Evolutionary conservation across 2,888 invertebrate genomes (phyloP), one percentile per base, ranked within the genome.

Genomic region (Eupithecia insigniata): DNA sequence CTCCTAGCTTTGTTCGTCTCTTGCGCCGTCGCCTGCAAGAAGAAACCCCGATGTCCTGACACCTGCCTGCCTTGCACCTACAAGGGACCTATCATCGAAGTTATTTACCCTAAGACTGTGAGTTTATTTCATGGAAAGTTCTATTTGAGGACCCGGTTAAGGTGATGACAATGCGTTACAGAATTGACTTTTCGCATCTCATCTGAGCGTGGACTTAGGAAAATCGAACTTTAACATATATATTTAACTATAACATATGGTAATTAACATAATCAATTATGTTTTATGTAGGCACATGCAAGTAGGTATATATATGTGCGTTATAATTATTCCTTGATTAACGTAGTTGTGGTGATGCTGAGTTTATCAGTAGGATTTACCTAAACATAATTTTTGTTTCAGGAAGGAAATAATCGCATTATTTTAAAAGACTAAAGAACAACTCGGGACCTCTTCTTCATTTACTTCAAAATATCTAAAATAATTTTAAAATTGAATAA

Each of bases 1-100:
- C 55, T 55, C 22, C 12, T 55, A 26, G 5, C 14, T 55, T 14
- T 55, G 26, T 4, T 26, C 26, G 26, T 14, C 12, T 26, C 55
- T 26, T 55, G 55, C 12, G 55, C 26, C 55, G 26, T 5, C 14
- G 55, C 26, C 55, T 55, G 55, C 55, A 55, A 26, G 12, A 55
- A 55, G 55, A 55, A 55, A 26, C 5, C 18, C 30, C 67, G 16
- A 16, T 30, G 4, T 55, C 83, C 84, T 0, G 73, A 79, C 1
- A 80, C 84, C 74, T 87, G 83, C 69, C 77, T 84, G 16, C 88
- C 88, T 7, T 89, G 89, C 81, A 87, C 83, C 0, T 89, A 89
- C 68, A 84, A 77, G n/a, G 87, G 87, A 14, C 88, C 89, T 6
- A 81, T 82, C 61, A 85, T 89, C 69, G 84, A 88, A 81, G 80